phyloP scores from a whole-genome alignment of 2,888 invertebrate species.

The Sturmia bella region DNA sequence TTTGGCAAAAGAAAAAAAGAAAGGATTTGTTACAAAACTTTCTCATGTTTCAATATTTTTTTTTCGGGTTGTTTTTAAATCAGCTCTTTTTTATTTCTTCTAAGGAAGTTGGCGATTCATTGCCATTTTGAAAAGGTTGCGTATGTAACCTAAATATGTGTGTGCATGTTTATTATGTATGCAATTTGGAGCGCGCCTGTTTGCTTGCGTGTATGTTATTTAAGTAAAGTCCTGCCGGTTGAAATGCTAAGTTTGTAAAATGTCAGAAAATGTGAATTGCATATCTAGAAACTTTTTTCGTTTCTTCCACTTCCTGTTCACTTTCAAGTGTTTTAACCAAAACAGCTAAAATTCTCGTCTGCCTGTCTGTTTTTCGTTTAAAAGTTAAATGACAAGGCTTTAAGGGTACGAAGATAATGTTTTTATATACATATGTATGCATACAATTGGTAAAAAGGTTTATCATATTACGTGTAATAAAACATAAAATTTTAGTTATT shows the following conservation, averaged over 20 bases:
- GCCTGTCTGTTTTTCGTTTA: slow-evolving; percentile 33
- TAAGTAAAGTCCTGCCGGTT: slow-evolving; percentile 42
- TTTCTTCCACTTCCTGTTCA: background rate
- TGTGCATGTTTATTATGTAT: slow-evolving; percentile 15
- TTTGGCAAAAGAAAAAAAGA: slow-evolving; percentile 13
- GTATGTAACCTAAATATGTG: slow-evolving; percentile 12
- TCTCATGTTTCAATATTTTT: slow-evolving; percentile 11
- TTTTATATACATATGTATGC: slow-evolving; percentile 24
- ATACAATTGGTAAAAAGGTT: slow-evolving; percentile 55
- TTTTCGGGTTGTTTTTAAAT: slow-evolving; percentile 33
- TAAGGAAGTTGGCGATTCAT: slow-evolving; percentile 65
- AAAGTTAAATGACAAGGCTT: slow-evolving; percentile 62
- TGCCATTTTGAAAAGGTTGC: slow-evolving; percentile 52
- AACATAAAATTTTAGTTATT: background rate
- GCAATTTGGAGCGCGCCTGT: background rate
- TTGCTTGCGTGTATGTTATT: background rate
- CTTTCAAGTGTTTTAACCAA: slow-evolving; percentile 41
- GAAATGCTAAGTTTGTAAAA: slow-evolving; percentile 58
- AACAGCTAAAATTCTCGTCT: slow-evolving; percentile 25
- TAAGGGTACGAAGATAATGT: slow-evolving; percentile 49
- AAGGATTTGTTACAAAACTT: slow-evolving; percentile 41
- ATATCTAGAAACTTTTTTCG: slow-evolving; percentile 50
- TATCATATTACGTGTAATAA: slow-evolving; percentile 43
- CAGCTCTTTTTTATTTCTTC: slow-evolving; percentile 6
- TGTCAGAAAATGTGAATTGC: slow-evolving; percentile 67